Evolutionary conservation across 2,888 invertebrate genomes (phyloP), one percentile per base, ranked within the genome.

Genomic region (Mesoligia furuncula): DNA sequence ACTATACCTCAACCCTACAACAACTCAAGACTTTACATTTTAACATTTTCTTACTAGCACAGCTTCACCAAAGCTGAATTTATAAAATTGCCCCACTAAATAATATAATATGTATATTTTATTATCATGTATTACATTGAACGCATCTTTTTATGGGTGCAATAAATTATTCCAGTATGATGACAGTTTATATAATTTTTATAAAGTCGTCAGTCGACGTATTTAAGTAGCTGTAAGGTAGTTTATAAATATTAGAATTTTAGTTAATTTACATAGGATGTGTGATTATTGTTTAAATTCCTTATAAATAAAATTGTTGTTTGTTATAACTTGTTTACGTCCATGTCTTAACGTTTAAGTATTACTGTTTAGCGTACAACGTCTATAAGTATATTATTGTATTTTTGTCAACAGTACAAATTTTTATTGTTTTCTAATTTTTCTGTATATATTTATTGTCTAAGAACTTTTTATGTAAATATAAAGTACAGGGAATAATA

Each of bases 401-500:
- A 79, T 81, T 81, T 84, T 80, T 80, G 81, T 87, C 79, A 65
- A 75, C 74, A 83, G 83, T 87, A 82, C 85, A 85, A 86, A 85
- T 70, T 70, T 57, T 70, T 39, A 75, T 78, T 64, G 70, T 79
- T 77, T 73, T 73, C 66, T 75, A 39, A 62, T 54, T 59, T 80
- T 65, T 73, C 61, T 80, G 67, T 77, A 62, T 73, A 72, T 84
- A 72, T 83, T 36, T 82, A 54, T 68, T 75, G 24, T 75, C 9
- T 85, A 85, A 48, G 73, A 73, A 72, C 24, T n/a, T 73, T 61
- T n/a, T 77, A 51, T 75, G 66, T 85, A 66, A 67, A 77, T 73
- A 79, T 78, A 70, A 85, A 88, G 80, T 90, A 90, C 90, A 92
- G 91, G 92, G 90, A 92, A 89, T 87, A 86, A 91, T 65, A 91